Conservation (phyloP, 2,888 invertebrate genomes). For the Hartigia nigra region DNA sequence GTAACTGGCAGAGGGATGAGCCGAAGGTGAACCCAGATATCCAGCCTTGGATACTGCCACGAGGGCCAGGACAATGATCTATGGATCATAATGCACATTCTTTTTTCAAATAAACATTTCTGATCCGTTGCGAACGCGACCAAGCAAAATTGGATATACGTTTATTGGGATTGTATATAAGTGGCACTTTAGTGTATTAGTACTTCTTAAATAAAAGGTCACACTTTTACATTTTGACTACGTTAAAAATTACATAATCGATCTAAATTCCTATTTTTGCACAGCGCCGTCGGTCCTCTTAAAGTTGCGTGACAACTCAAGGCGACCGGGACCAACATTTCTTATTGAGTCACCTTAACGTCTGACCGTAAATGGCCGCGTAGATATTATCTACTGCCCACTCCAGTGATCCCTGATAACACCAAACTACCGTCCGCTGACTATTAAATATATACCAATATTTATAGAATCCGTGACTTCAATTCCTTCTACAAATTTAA, state of each 20-base stretch:
- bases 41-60: constrained; percentile 47
- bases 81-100: constrained; percentile 11
- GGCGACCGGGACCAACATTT: neutral
- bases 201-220: neutral
- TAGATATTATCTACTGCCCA: neutral
- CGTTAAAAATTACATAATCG: neutral
- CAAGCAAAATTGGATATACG: neutral
- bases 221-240: neutral
- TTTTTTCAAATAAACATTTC: neutral
- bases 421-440: neutral
- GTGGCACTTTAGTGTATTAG: neutral
- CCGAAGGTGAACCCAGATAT: constrained; percentile 30
- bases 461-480: neutral
- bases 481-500: neutral
- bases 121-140: neutral
- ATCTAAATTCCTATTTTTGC: neutral
- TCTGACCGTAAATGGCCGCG: neutral
- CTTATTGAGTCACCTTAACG: neutral
- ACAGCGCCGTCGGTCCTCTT: neutral
- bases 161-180: neutral
- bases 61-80: constrained; percentile 50
- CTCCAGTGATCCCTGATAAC: neutral
- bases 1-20: constrained; percentile 4
- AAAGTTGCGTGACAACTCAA: neutral
- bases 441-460: neutral